phyloP scores from a whole-genome alignment of 2,113 vertebrate species.

The human (Homo sapiens) region GRCh38 chr18:6503501-6504000 shows the following conservation, averaged over 20 bases:
- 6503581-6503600: not conserved
- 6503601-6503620: no score
- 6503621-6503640: not conserved
- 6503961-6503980: no score
- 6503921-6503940: no score
- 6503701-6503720: not conserved
- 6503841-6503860: not conserved
- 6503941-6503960: no score
- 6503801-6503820: not conserved
- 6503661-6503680: not conserved
- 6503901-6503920: accelerated
- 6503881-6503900: not conserved
- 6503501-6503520: not conserved
- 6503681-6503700: not conserved
- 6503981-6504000: no score
- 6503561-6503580: not conserved
- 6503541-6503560: not conserved
- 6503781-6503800: not conserved
- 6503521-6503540: not conserved
- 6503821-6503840: not conserved
- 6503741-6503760: not conserved
- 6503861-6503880: not conserved
- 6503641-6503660: not conserved
- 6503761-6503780: not conserved
- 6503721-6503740: not conserved